Base-by-base conservation (phyloP, 1,140 invertebrate species). In the Colletes gigas region DNA sequence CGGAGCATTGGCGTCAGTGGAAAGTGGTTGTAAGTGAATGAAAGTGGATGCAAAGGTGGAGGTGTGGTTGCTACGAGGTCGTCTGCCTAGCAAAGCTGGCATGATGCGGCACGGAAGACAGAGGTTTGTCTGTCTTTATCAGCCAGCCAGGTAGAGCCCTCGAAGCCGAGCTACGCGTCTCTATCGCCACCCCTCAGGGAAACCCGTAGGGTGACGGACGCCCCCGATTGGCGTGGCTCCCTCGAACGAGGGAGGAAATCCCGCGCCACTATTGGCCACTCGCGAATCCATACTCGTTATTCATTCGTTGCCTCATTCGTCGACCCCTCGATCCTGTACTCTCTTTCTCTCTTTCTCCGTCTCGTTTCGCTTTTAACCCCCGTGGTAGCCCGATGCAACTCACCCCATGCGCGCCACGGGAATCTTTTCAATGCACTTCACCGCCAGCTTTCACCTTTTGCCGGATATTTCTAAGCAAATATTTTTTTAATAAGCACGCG, bases 61-160 rank as follows among this genome's bases (percentile, higher is more conserved):
- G 75, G 75, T 79, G 82, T 78, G 82, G 78, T 83, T 78, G 82
- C 80, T 76, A 59, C 81, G 68, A 65, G 55, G 78, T 86, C 71
- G 74, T 83, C 83, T 78, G 77, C 82, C 79, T 86, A 54, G 89
- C 79, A 82, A 89, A 89, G 87, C 86, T 81, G 65, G 83, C 81
- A 83, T 85, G 89, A 90, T 89, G 89, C 81, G 83, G 76, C 85
- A 88, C 84, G 82, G 82, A 89, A 87, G 85, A 88, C 86, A 78
- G 83, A 72, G 81, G 76, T 90, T 82, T 82, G 82, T 90, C 88
- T 85, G 89, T 91, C 91, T 86, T 90, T 91, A 90, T 90, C 90
- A 88, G 88, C 80, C 87, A 44, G 83, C 60, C 89, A 85, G 80
- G 88, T 84, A 85, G 83, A 85, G 72, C 79, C 67, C 54, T 83